phyloP scores from a whole-genome alignment of 2,113 vertebrate species.

The Paracanthobrama guichenoti region DNA sequence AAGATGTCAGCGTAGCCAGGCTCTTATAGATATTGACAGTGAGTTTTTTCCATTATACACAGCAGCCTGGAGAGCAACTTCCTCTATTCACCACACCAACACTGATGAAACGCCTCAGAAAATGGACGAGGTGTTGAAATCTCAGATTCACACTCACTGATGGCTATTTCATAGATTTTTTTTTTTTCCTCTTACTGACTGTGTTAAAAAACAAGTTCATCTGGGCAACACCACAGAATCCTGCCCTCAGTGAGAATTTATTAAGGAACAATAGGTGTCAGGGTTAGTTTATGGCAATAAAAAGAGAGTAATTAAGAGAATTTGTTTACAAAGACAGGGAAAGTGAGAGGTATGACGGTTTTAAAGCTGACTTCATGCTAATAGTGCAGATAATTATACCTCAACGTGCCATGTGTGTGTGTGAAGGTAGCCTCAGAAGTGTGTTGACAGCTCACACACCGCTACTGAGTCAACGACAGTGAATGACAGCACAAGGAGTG shows the following conservation, averaged over 20 bases:
- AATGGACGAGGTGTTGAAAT: conserved; percentile 54
- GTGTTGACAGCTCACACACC: conserved; percentile 73
- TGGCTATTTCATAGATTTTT: conserved; percentile 53
- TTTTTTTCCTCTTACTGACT: conserved; percentile 3
- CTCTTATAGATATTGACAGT: conserved; percentile 13
- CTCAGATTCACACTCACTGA: conserved; percentile 49
- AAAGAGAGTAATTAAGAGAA: conserved; percentile 42
- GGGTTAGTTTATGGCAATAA: conserved; percentile 37
- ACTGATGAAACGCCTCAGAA: conserved; percentile 56
- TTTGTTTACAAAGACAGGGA: conserved; percentile 41
- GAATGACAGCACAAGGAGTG: conserved; percentile 67
- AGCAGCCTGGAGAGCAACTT: conserved; percentile 3
- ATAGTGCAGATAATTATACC: conserved; percentile 58
- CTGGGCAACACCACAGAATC: conserved; percentile 32
- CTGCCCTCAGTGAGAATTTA: conserved; percentile 37
- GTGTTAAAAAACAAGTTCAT: neutral
- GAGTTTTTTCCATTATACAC: conserved; percentile 34
- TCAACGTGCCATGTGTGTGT: conserved; percentile 17
- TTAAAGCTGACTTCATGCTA: conserved; percentile 52
- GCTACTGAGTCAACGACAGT: conserved; percentile 61
- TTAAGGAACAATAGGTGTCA: conserved; percentile 52
- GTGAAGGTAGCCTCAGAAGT: conserved; percentile 40
- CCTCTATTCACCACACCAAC: conserved; percentile 15
- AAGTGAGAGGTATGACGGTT: conserved; percentile 6
- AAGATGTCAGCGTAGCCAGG: conserved; percentile 39